Base-by-base conservation (phyloP, 2,888 invertebrate species). In the Amphipoea oculea region DNA sequence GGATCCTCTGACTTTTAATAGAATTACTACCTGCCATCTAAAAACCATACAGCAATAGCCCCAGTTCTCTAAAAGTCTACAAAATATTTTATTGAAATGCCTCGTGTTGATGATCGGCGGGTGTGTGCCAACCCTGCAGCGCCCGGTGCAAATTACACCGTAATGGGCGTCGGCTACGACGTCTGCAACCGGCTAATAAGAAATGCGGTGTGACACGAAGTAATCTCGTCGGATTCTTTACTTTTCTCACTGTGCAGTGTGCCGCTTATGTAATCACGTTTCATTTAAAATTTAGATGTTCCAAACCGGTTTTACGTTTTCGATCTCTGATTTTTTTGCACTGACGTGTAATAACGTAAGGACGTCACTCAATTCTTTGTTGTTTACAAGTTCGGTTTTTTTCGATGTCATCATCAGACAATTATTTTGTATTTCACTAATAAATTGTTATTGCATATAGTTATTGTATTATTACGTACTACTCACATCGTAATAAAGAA, bases 101-200 rank as follows among this genome's bases (percentile, higher is more conserved):
- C 12, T 62, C 14, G 83, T 62, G 51, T 60, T 23, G 14, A 36
- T 66, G 66, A 60, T 65, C n/a, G 17, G 11, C 57, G 69, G 70
- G 82, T 69, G 66, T 82, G 72, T 80, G 79, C 0, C 76, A 88
- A 79, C 85, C 85, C 87, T 86, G 65, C 42, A 72, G 48, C 73
- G 36, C 57, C 65, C 62, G 76, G 77, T 81, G 73, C 82, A 84
- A 90, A 86, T 90, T 87, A 85, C 82, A 71, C 73, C 63, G 84
- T 81, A 84, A 87, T 88, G 71, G 78, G 71, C 74, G 77, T 62
- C 78, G 78, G 78, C 72, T 60, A 70, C 81, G 81, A 69, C 81
- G 81, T 79, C 80, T 81, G 81, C 82, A 80, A 83, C 81, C 82
- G 48, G 76, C 81, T 87, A 88, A 88, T 88, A 88, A 78, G 84